Evolutionary conservation across 2,888 invertebrate species (phyloP).

Genomic region (Eristalis pertinax): DNA sequence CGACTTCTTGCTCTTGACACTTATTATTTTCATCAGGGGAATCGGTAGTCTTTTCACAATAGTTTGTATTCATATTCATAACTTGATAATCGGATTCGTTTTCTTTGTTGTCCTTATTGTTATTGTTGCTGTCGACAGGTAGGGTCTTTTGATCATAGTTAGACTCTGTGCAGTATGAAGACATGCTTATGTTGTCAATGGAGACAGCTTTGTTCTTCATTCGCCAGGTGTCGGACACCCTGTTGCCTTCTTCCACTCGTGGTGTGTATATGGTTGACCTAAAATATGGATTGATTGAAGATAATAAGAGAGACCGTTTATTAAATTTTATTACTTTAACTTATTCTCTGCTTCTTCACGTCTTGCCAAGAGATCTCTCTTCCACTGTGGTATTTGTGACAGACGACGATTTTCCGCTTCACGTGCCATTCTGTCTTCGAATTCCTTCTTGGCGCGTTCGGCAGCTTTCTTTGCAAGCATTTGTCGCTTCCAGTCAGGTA

Average conservation of each 20-base stretch:
- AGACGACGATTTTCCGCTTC: conserved; percentile 93
- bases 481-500: conserved; percentile 97
- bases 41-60: conserved; percentile 66
- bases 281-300: conserved; percentile 30
- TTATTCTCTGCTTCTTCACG: conserved; percentile 90
- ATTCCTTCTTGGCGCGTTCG: conserved; percentile 94
- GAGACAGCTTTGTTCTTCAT: conserved; percentile 84
- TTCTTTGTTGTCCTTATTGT: conserved; percentile 80
- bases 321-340: conserved; percentile 84
- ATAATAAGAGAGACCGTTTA: background rate
- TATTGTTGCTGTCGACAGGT: conserved; percentile 75
- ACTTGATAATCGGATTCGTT: conserved; percentile 57
- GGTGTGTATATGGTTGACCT: conserved; percentile 88
- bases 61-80: conserved; percentile 64
- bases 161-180: conserved; percentile 77
- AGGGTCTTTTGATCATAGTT: conserved; percentile 75
- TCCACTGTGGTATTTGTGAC: conserved; percentile 96
- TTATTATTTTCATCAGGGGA: conserved; percentile 75
- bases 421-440: conserved; percentile 91
- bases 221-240: conserved; percentile 82
- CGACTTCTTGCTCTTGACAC: conserved; percentile 82
- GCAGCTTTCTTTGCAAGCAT: conserved; percentile 97
- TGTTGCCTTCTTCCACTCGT: conserved; percentile 84
- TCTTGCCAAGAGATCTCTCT: conserved; percentile 92
- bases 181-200: conserved; percentile 85